Evolutionary conservation across 1,140 invertebrate genomes (phyloP).

Genomic region (Orussus abietinus): DNA sequence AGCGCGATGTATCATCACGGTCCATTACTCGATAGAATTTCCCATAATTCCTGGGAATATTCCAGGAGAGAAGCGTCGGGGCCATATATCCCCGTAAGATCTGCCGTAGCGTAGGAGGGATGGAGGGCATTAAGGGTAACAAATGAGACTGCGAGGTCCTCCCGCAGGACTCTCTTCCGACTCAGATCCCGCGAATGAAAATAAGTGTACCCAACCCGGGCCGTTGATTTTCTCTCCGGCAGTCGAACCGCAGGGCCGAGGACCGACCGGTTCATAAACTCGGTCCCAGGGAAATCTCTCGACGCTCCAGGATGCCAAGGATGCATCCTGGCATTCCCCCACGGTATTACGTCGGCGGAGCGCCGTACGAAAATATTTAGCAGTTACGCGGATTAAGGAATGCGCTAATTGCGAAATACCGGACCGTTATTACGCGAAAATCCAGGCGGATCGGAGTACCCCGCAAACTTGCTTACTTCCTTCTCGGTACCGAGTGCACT

Average conservation of each 20-base stretch:
- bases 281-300: no score
- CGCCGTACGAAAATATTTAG: constrained; percentile 29
- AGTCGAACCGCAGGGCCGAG: no score
- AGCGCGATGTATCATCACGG: constrained; percentile 27
- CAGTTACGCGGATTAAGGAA: constrained; percentile 39
- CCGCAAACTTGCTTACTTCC: no score
- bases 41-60: constrained; percentile 34
- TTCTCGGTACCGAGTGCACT: no score
- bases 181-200: constrained; percentile 43
- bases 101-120: constrained; percentile 14
- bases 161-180: constrained; percentile 44
- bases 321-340: no score
- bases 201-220: constrained; percentile 37
- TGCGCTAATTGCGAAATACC: constrained; percentile 42
- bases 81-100: constrained; percentile 27
- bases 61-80: constrained; percentile 14
- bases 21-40: constrained; percentile 30
- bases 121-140: constrained; percentile 47
- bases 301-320: no score
- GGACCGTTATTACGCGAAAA: constrained; percentile 19
- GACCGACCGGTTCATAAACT: no score
- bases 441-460: no score
- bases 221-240: constrained; percentile 32
- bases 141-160: constrained; percentile 42
- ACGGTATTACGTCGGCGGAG: background rate